Base-by-base conservation (phyloP, 2,113 vertebrate species). In the Nipponia nippon region DNA sequence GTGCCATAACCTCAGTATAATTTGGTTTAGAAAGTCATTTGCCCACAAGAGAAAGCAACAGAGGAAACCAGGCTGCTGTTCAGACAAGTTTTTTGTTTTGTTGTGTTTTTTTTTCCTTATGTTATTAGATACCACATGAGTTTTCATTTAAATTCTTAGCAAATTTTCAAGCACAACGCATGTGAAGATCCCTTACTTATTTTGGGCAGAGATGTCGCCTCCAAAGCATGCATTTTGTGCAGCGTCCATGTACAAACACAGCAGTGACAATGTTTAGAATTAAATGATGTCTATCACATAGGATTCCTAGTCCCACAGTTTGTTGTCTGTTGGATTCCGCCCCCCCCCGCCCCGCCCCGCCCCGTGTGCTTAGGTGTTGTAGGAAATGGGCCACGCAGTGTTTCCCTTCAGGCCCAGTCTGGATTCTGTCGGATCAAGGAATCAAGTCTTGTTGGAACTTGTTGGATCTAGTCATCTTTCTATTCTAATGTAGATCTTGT, bases 171-270 rank as follows among this genome's bases (percentile, higher is more conserved):
- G 61, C 2, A 1, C 53, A 25, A 7, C 19, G 40, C 30, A 3
- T 17, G 38, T 30, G 16, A 76, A 61, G 58, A 20, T 86, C 52
- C 32, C 10, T 16, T 17, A 14, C 16, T 56, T 52, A 11, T 7
- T 49, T 26, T 52, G n/a, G 46, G n/a, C 23, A 19, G 38, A 42
- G 38, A 3, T 13, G 23, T 25, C 65, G 13, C 61, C 59, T 79
- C n/a, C 40, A 32, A 55, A 75, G 10, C 9, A 16, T 6, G 16
- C n/a, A 4, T 27, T 53, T 72, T 77, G n/a, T 1, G 1, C 16
- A 2, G 15, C 15, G 38, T 59, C 49, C 23, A 2, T 1, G 0
- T 38, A 16, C 34, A 46, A 34, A 66, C 8, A 4, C 1, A 0
- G 65, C 46, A 32, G 66, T 14, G 12, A 14, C 22, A 11, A 40